Evolutionary conservation across 30 jellyfish, hydroid and myxozoan genomes (phyloP).

Genomic region (Chrysaora quinquecirrha): DNA sequence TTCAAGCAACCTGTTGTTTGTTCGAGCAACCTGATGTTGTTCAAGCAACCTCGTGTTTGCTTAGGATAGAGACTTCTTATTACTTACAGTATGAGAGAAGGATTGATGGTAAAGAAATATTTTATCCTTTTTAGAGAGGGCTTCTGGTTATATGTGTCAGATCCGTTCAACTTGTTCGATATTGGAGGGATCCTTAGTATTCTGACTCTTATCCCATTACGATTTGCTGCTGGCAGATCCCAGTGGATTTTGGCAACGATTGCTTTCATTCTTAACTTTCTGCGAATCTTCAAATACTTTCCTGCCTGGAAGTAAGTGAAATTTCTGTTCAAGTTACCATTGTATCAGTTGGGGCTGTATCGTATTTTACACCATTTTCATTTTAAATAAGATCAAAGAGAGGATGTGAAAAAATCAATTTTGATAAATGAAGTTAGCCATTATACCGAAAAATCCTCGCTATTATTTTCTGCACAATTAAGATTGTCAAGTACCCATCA

Average conservation of each 20-base stretch:
- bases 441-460: too few species aligned
- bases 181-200: conserved; percentile 71
- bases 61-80: too few species aligned
- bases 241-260: conserved; percentile 80
- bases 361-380: too few species aligned
- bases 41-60: too few species aligned
- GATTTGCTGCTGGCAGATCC: neutral
- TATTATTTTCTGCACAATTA: too few species aligned
- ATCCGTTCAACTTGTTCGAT: conserved; percentile 74
- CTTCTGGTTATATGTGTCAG: conserved; percentile 31
- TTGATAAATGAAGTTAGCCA: neutral
- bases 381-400: neutral
- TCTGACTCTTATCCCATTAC: conserved; percentile 57
- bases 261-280: conserved; percentile 75
- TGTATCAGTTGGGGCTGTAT: too few species aligned
- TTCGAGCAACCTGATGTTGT: too few species aligned
- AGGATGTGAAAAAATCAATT: neutral
- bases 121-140: conserved; percentile 86
- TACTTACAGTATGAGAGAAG: too few species aligned
- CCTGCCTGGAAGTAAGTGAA: conserved; percentile 81
- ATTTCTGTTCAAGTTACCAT: too few species aligned
- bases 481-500: too few species aligned
- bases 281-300: conserved; percentile 76
- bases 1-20: too few species aligned
- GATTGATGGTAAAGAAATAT: too few species aligned